A percentile compares a stretch with the other conserved stretches of the same genome.
phyloP scores from a whole-genome alignment of 2,888 invertebrate species.

The Trypoxylon attenuatum region DNA sequence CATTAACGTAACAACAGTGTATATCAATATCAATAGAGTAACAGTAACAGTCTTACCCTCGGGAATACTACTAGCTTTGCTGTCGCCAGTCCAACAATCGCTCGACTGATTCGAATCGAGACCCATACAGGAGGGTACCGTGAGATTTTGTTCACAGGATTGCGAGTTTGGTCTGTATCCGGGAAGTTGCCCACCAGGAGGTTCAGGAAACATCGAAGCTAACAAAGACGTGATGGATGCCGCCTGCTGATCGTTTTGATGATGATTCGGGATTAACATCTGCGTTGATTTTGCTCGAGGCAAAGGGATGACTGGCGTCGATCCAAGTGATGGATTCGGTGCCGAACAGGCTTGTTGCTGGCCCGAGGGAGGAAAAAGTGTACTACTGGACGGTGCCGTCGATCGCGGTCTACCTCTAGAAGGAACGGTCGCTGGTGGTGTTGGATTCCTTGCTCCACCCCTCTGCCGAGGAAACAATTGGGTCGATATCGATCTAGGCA shows the following conservation, averaged over 20 bases:
- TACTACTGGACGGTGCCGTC: slow-evolving; percentile 58
- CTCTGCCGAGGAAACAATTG: slow-evolving; percentile 70
- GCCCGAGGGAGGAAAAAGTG: slow-evolving; percentile 64
- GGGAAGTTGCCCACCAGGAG: slow-evolving; percentile 63
- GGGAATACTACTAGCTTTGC: slow-evolving; percentile 38
- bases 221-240: slow-evolving; percentile 69
- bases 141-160: slow-evolving; percentile 53
- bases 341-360: slow-evolving; percentile 72
- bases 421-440: slow-evolving; percentile 66
- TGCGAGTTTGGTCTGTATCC: slow-evolving; percentile 64
- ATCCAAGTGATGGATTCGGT: slow-evolving; percentile 70
- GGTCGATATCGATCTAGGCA: slow-evolving; percentile 74
- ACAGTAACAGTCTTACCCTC: too few relatives aligned
- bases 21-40: too few relatives aligned
- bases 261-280: slow-evolving; percentile 64
- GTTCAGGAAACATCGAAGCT: slow-evolving; percentile 72
- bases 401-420: slow-evolving; percentile 65
- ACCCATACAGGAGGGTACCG: slow-evolving; percentile 61
- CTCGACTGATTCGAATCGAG: slow-evolving; percentile 62
- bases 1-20: too few relatives aligned
- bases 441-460: slow-evolving; percentile 50
- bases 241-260: slow-evolving; percentile 54
- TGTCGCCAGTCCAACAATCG: slow-evolving; percentile 57
- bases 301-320: slow-evolving; percentile 67
- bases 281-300: slow-evolving; percentile 73